Percentiles rank a stretch among this genome's conserved stretches.
Conservation (phyloP, 2,113 vertebrate genomes). For the Rhadina sibilatrix region DNA sequence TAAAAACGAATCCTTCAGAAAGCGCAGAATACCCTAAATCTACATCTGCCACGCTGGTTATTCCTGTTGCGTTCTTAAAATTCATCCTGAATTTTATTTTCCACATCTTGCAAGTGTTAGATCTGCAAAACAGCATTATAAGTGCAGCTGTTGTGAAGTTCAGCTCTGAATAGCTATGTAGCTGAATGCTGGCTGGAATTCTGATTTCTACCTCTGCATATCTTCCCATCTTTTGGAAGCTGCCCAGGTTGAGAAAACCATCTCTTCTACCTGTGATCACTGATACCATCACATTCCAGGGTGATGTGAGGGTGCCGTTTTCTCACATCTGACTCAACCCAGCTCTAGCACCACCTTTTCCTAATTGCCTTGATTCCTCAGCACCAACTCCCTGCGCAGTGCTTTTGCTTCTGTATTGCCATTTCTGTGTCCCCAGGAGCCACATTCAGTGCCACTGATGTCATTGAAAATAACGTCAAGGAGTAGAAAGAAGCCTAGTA, state of each 20-base stretch:
- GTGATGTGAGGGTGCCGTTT: background rate
- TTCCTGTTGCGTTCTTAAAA: slow-evolving; percentile 14
- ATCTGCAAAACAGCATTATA: background rate
- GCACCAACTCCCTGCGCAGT: background rate
- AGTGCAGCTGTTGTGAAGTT: slow-evolving; percentile 31
- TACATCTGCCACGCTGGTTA: slow-evolving; percentile 40
- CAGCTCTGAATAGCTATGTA: background rate
- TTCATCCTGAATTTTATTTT: slow-evolving; percentile 41
- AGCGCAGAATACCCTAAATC: slow-evolving; percentile 8
- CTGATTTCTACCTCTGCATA: slow-evolving; percentile 7
- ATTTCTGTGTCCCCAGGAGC: background rate
- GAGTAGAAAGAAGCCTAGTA: background rate
- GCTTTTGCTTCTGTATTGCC: background rate
- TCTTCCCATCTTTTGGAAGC: background rate
- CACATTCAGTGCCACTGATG: background rate
- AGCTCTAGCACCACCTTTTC: background rate
- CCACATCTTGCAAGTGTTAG: slow-evolving; percentile 37
- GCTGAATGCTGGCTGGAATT: background rate
- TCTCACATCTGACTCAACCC: background rate
- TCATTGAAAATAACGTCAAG: background rate
- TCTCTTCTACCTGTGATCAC: background rate
- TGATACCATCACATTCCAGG: background rate
- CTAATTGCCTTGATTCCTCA: background rate
- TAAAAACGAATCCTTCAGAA: slow-evolving; percentile 49
- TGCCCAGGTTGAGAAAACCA: background rate